Percentiles rank a stretch among this genome's conserved stretches.
phyloP scores from a whole-genome alignment of 2,888 invertebrate genomes.

The Venusia cambrica region DNA sequence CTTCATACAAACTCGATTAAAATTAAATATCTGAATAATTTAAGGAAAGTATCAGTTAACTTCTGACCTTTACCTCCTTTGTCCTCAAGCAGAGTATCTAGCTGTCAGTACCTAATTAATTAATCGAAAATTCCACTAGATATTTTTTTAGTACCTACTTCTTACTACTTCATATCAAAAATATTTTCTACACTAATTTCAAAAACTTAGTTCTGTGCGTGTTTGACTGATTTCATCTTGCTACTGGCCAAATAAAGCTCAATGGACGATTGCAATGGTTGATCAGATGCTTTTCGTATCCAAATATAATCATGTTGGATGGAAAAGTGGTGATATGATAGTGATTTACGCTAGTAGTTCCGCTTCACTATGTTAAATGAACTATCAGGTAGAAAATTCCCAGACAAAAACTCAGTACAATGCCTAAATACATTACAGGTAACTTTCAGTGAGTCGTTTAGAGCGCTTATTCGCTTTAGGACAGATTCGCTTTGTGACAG shows the following conservation, averaged over 20 bases:
- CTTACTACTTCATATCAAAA: constrained; percentile 49
- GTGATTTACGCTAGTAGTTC: constrained; percentile 40
- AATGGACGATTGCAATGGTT: constrained; percentile 43
- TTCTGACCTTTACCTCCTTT: no score
- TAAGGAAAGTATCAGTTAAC: background rate
- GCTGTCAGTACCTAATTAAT: constrained; percentile 23
- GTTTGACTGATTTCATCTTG: constrained; percentile 51
- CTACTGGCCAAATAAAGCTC: constrained; percentile 49
- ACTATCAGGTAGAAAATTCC: no score
- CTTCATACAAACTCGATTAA: no score
- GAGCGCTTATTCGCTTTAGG: no score
- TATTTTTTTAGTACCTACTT: constrained; percentile 15
- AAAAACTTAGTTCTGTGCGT: no score
- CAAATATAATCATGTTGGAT: constrained; percentile 50
- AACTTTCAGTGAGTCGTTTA: no score
- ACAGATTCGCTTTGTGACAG: no score
- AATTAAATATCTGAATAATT: no score
- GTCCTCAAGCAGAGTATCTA: no score
- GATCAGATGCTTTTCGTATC: constrained; percentile 23
- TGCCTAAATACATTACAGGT: no score
- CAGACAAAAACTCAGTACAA: no score
- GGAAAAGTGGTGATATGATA: constrained; percentile 72
- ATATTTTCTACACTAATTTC: constrained; percentile 47
- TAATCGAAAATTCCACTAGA: constrained; percentile 22
- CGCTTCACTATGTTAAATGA: no score